Evolutionary conservation across 2,888 invertebrate genomes (phyloP).

Genomic region (Lepidocyrtinus sp.): DNA sequence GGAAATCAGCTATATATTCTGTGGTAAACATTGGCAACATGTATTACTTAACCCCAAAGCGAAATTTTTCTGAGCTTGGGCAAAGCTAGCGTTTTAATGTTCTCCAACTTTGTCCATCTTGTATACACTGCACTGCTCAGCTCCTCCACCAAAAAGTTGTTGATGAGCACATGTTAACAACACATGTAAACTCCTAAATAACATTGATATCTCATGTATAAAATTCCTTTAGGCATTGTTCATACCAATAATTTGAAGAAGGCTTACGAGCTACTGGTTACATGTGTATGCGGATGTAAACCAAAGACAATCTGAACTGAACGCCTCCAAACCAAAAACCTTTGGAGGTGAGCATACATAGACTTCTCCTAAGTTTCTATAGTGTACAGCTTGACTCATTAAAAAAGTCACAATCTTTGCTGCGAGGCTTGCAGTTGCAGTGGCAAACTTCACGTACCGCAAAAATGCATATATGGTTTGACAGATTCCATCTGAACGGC

Average conservation of each 20-base stretch:
- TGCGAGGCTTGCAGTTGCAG: slow-evolving; percentile 2
- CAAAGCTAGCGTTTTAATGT: not conserved
- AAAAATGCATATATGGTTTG: slow-evolving; percentile 40
- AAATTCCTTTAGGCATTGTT: not conserved
- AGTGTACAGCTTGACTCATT: not conserved
- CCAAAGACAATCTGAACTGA: not conserved
- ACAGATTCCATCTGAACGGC: slow-evolving; percentile 39
- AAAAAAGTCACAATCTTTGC: slow-evolving; percentile 9
- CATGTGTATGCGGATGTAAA: slow-evolving; percentile 5
- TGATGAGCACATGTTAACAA: not conserved
- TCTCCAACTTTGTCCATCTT: too few relatives aligned
- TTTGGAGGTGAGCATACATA: slow-evolving; percentile 11
- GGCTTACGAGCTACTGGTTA: not conserved
- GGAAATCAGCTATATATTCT: not conserved
- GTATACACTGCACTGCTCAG: too few relatives aligned
- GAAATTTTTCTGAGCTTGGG: not conserved
- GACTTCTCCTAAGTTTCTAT: not conserved
- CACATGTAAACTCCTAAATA: not conserved
- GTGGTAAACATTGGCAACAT: not conserved
- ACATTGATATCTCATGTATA: slow-evolving; percentile 10
- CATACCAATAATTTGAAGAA: not conserved
- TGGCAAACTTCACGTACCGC: not conserved
- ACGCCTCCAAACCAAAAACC: slow-evolving; percentile 12
- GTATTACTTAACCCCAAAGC: not conserved
- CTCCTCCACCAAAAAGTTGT: not conserved